Evolutionary conservation across 2,797 vertebrate genomes (phyloP).

Genomic region (Syngnathus acus): DNA sequence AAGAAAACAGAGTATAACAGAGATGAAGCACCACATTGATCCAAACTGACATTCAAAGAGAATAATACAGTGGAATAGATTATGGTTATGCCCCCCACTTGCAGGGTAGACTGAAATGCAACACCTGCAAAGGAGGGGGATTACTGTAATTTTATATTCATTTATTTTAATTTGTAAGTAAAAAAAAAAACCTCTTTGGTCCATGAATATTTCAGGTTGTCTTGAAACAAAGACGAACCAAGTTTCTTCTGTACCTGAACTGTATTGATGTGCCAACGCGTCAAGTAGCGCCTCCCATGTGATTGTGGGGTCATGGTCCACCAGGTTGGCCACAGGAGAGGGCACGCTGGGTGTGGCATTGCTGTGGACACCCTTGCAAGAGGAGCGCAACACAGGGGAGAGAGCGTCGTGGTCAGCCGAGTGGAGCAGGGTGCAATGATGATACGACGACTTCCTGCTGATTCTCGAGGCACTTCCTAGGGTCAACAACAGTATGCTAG

Average conservation of each 20-base stretch:
- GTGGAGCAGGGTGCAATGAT: slow-evolving; percentile 90
- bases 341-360: slow-evolving; percentile 87
- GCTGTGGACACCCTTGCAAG: slow-evolving; percentile 76
- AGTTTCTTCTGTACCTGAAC: slow-evolving; percentile 33
- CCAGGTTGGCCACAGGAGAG: slow-evolving; percentile 78
- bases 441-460: slow-evolving; percentile 82
- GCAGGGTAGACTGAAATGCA: too few relatives aligned
- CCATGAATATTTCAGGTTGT: not conserved
- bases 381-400: slow-evolving; percentile 72
- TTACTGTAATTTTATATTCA: too few relatives aligned
- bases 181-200: not conserved
- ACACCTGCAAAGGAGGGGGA: too few relatives aligned
- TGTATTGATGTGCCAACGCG: slow-evolving; percentile 75
- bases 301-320: slow-evolving; percentile 77
- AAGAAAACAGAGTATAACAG: not conserved
- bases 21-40: not conserved
- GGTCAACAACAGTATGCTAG: not conserved
- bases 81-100: too few relatives aligned
- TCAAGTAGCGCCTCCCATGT: slow-evolving; percentile 71
- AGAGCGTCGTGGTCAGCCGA: slow-evolving; percentile 69
- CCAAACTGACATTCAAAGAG: not conserved
- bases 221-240: not conserved
- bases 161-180: too few relatives aligned
- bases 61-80: too few relatives aligned
- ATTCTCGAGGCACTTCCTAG: slow-evolving; percentile 85